Percentiles rank a stretch among this genome's conserved stretches.
Evolutionary conservation across 2,113 vertebrate genomes (phyloP).

Genomic region (Tachycineta bicolor): DNA sequence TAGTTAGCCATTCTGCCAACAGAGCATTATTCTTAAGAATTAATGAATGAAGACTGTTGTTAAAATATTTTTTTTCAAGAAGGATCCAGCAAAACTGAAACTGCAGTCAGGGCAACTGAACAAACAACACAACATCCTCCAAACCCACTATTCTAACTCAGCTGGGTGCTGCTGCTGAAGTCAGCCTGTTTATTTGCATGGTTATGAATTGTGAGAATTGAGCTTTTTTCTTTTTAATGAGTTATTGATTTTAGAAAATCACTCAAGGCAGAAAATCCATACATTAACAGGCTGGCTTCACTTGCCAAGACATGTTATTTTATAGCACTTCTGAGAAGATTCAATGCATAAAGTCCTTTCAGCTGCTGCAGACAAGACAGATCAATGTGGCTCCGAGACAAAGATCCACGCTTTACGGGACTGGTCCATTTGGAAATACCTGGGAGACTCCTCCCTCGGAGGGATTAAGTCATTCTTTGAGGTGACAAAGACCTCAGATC

Average conservation of each 20-base stretch:
- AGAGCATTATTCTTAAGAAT: background rate
- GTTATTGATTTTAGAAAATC: constrained; percentile 48
- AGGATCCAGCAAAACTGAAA: background rate
- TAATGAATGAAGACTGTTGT: background rate
- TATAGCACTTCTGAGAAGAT: constrained; percentile 10
- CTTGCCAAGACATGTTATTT: background rate
- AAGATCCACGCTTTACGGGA: background rate
- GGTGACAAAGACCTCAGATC: background rate
- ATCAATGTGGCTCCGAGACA: background rate
- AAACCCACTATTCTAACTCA: background rate
- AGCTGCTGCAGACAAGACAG: background rate
- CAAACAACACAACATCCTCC: background rate
- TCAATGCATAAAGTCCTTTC: background rate
- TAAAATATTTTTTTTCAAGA: background rate
- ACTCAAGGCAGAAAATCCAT: constrained; percentile 36
- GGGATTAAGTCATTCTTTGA: background rate
- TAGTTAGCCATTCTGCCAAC: constrained; percentile 3
- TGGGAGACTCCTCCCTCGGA: background rate
- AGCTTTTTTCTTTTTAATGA: constrained; percentile 15
- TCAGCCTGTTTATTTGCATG: background rate
- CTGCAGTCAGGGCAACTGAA: background rate
- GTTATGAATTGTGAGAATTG: constrained; percentile 12
- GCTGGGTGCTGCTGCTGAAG: background rate
- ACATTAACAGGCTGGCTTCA: background rate
- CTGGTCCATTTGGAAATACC: background rate